A percentile compares a stretch with the other conserved stretches of the same genome.
Evolutionary conservation across 1,140 invertebrate species (phyloP).

Genomic region (Penaeus indicus): DNA sequence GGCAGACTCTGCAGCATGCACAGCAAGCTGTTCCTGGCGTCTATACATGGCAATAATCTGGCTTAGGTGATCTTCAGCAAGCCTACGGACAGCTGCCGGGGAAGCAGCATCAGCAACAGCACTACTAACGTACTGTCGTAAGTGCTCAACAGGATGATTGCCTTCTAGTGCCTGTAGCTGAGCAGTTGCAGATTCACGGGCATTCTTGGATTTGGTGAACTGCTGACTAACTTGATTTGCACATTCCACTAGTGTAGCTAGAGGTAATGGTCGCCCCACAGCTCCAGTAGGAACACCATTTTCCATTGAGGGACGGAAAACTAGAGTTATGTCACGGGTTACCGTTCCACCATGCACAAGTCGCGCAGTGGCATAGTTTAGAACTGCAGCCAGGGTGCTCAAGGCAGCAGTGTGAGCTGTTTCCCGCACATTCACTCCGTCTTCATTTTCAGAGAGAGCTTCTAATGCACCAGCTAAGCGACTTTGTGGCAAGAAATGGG

Average conservation of each 20-base stretch:
- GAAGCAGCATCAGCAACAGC: slow-evolving; percentile 48
- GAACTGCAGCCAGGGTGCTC: slow-evolving; percentile 48
- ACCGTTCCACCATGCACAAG: slow-evolving; percentile 49
- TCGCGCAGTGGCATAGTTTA: slow-evolving; percentile 56
- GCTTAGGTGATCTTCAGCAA: slow-evolving; percentile 53
- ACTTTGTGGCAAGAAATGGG: slow-evolving; percentile 50
- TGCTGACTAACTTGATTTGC: slow-evolving; percentile 54
- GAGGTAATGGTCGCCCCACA: slow-evolving; percentile 45
- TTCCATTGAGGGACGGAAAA: slow-evolving; percentile 56
- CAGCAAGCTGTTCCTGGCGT: slow-evolving; percentile 51
- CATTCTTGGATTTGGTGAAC: slow-evolving; percentile 38
- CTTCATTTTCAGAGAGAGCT: slow-evolving; percentile 50
- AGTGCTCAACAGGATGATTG: slow-evolving; percentile 56
- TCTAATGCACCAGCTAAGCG: slow-evolving; percentile 50
- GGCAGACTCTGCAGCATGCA: slow-evolving; percentile 55
- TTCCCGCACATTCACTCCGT: slow-evolving; percentile 54
- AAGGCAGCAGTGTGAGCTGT: slow-evolving; percentile 51
- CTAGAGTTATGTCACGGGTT: slow-evolving; percentile 43
- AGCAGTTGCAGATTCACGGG: slow-evolving; percentile 48
- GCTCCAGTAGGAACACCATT: slow-evolving; percentile 38
- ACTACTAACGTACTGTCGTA: slow-evolving; percentile 55
- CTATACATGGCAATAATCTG: slow-evolving; percentile 41
- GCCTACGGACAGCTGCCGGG: slow-evolving; percentile 52
- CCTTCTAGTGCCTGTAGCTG: slow-evolving; percentile 48
- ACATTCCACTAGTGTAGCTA: slow-evolving; percentile 51